phyloP scores from a whole-genome alignment of 2,888 invertebrate genomes.

The Lomographa bimaculata region DNA sequence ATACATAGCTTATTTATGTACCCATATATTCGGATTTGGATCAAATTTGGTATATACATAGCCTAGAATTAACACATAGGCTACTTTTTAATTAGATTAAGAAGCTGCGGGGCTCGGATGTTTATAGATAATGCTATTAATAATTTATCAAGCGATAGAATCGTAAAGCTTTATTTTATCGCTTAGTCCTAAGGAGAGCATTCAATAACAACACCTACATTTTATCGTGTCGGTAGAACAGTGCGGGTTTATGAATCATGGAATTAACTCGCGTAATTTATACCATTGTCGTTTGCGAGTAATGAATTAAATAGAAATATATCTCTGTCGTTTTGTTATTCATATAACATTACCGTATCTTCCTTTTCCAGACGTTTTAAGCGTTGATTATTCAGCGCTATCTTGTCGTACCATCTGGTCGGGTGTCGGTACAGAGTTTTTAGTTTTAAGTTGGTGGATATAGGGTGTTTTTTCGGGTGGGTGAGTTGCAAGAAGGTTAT shows the following conservation, averaged over 20 bases:
- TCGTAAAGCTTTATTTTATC: too few species aligned
- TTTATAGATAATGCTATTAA: too few species aligned
- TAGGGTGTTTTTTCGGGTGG: constrained; percentile 60
- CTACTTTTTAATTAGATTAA: too few species aligned
- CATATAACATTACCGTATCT: constrained; percentile 82
- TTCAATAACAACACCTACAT: constrained; percentile 28
- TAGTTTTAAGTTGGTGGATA: constrained; percentile 43
- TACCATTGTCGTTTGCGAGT: constrained; percentile 67
- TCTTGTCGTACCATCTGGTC: constrained; percentile 74
- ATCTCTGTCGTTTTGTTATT: constrained; percentile 82
- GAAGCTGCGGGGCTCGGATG: too few species aligned
- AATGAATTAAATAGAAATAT: constrained; percentile 80
- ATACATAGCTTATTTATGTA: too few species aligned
- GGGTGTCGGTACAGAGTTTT: constrained; percentile 40
- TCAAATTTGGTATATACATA: too few species aligned
- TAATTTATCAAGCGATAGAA: too few species aligned
- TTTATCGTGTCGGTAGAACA: constrained; percentile 35
- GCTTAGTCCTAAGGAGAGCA: too few species aligned
- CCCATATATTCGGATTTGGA: too few species aligned
- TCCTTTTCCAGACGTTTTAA: constrained; percentile 83
- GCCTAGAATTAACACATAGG: too few species aligned
- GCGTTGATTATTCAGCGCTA: constrained; percentile 83
- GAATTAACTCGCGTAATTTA: constrained; percentile 62
- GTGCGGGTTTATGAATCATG: constrained; percentile 47
- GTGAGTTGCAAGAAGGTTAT: constrained; percentile 59